Conservation (phyloP, 2,113 vertebrate species). For the Drymodes brunneopygia region DNA sequence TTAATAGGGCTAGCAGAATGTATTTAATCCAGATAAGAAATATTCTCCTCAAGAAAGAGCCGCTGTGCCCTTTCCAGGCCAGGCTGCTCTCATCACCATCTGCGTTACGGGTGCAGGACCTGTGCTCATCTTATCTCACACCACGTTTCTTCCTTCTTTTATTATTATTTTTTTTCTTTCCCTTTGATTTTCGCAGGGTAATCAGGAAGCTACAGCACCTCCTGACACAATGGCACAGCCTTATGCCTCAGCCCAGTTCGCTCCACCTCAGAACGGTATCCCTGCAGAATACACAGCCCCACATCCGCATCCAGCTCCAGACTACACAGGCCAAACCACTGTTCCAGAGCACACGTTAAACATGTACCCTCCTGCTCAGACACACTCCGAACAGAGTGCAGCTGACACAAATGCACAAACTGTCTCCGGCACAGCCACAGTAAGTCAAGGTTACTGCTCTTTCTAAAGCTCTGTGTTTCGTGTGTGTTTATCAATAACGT, state of each 20-base stretch:
- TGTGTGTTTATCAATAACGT: accelerated
- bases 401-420: conserved; percentile 85
- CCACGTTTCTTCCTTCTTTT: background rate
- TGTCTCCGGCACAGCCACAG: conserved; percentile 94
- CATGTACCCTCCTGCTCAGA: conserved; percentile 90
- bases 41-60: background rate
- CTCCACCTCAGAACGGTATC: conserved; percentile 89
- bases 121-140: background rate
- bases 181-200: conserved; percentile 78
- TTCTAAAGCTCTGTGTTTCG: background rate
- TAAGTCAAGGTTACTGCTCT: conserved; percentile 73
- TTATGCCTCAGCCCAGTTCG: conserved; percentile 90
- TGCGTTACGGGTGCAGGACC: background rate
- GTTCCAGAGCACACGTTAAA: conserved; percentile 90
- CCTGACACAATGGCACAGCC: conserved; percentile 96
- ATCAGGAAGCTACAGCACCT: conserved; percentile 92
- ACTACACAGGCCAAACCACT: conserved; percentile 86
- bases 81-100: background rate
- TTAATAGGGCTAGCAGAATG: background rate
- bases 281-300: conserved; percentile 89
- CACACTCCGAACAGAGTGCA: conserved; percentile 86
- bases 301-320: conserved; percentile 86
- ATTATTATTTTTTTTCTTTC: background rate
- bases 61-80: background rate
- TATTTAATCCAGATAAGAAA: background rate